Evolutionary conservation across 2,888 invertebrate genomes (phyloP), one percentile per base, ranked within the genome.

Genomic region (Trissoscelio sp.): DNA sequence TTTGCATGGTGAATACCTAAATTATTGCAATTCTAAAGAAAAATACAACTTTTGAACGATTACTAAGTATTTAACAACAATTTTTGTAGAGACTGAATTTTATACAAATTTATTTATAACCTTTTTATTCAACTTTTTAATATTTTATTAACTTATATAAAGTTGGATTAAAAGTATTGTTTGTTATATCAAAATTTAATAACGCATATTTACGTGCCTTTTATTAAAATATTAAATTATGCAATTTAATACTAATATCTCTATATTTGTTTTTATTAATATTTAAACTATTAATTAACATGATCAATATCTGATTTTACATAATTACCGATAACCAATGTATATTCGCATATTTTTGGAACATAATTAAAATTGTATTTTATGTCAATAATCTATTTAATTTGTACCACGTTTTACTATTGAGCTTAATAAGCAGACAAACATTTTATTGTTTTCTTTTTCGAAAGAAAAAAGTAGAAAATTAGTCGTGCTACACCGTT

Each of bases 401-500:
- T 55, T 55, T 31, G 4, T 12, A 9, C 34, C 3, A 34, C 7
- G 28, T 46, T 34, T 58, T 46, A 44, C 11, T 46, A 46, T 64
- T 46, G 24, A 64, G 37, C 46, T 64, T 64, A 64, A 64, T 39
- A 64, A n/a, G n/a, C n/a, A 64, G 44, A 46, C 46, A 64, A 74
- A 74, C 55, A 64, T 64, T n/a, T n/a, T n/a, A n/a, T n/a, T n/a
- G n/a, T n/a, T n/a, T n/a, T n/a, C n/a, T n/a, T 74, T 74, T 74
- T 74, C 46, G 51, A n/a, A 42, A 55, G 64, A 64, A 74, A 74
- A 53, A 28, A 16, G 55, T 16, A 53, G 75, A 6, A 77, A 67
- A 77, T 67, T 67, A 67, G 67, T 58, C 39, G 42, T 53, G 75
- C 60, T 60, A 67, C 75, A 77, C 51, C 34, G 67, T 60, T 69